Base-by-base conservation (phyloP, 2,797 vertebrate genomes). In the Carcharodon carcharias region DNA sequence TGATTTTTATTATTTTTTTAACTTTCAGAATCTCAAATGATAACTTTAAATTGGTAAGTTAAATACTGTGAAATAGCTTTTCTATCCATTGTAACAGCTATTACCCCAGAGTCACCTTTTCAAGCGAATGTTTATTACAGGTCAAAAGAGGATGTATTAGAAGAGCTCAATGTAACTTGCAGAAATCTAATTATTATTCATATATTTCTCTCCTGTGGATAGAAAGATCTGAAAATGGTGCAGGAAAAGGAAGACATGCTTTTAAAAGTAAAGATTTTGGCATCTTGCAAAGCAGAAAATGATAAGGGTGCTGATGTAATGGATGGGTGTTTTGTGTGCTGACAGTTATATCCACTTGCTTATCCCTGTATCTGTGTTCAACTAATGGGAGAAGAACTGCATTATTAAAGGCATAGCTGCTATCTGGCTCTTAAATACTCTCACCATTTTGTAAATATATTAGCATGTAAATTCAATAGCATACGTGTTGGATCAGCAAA, bases 141-240 rank as follows among this genome's bases (percentile, higher is more conserved):
- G 35, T 93, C 35, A 65, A 6, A 56, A 2, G 45, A 1, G 18
- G n/a, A 93, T 40, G 91, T 65, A 21, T 40, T 93, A 73, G 35
- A 65, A 93, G n/a, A 40, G 21, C 23, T 93, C 61, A 65, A 65
- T n/a, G 9, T 65, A 93, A 65, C 91, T 40, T 40, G 18, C 61
- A 40, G 91, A 65, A 93, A 93, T 40, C 89, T 93, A 58, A 93
- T 93, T 63, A 40, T 9, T 93, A 45, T 93, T 93, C 35, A 63
- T 92, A 23, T 35, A 40, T 63, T 65, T 65, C n/a, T 85, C 80
- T 85, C 16, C 5, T 11, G n/a, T 4, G n/a, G 91, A 23, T n/a
- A 93, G 61, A 40, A 93, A 65, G 21, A 23, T 1, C n/a, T 93
- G 11, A 65, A 93, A 65, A 93, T 9, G 23, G 61, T 40, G 91